A percentile compares a stretch with the other conserved stretches of the same genome.
Evolutionary conservation across 2,113 vertebrate genomes (phyloP).

Genomic region (Stegostoma tigrinum): DNA sequence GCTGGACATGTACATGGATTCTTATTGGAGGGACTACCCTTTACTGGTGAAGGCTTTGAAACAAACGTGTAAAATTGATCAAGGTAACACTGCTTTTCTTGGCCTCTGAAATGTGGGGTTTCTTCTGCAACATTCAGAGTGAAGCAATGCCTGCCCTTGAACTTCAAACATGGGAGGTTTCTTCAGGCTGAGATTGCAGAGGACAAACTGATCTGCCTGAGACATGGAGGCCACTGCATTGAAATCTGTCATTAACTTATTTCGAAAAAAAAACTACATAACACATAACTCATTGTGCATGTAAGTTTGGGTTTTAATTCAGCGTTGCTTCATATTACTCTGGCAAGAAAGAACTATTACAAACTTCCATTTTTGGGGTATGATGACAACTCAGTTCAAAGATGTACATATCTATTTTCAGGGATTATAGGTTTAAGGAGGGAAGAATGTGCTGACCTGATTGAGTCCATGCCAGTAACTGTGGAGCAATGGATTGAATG

Average conservation of each 20-base stretch:
- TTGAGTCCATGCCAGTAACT: neutral
- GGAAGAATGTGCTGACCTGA: neutral
- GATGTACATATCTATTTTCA: neutral
- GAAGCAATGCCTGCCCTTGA: neutral
- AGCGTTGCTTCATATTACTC: neutral
- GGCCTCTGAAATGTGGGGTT: neutral
- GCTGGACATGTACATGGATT: conserved; percentile 78
- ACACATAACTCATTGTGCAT: neutral
- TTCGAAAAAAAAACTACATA: neutral
- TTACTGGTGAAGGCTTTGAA: conserved; percentile 70
- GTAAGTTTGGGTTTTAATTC: neutral
- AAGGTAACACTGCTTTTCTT: conserved; percentile 58
- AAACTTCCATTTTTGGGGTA: neutral
- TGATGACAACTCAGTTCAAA: neutral
- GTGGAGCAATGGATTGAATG: neutral
- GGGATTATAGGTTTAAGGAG: neutral
- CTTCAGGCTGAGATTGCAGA: neutral
- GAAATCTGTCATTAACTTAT: neutral
- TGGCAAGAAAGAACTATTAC: neutral
- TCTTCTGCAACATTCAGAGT: neutral
- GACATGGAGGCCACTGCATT: neutral
- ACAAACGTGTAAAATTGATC: conserved; percentile 74
- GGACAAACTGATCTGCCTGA: neutral
- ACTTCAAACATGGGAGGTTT: neutral
- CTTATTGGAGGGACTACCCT: conserved; percentile 91